phyloP scores from a whole-genome alignment of 2,888 invertebrate genomes.

The Phyllotreta cruciferae region DNA sequence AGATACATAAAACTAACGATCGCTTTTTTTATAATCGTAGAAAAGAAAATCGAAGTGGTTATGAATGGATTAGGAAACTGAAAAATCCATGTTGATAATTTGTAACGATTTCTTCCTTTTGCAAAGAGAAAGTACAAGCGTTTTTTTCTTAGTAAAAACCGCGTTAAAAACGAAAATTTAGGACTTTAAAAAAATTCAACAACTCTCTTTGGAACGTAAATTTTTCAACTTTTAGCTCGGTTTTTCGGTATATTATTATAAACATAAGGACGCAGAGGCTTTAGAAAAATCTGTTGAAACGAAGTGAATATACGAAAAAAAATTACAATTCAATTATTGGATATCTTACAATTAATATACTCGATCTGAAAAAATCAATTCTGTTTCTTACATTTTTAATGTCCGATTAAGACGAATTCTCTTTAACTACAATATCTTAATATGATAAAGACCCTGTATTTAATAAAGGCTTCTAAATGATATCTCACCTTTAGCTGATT shows the following conservation, averaged over 20 bases:
- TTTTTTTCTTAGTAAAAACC: too few species aligned
- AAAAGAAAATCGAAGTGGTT: too few species aligned
- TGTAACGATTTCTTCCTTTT: too few species aligned
- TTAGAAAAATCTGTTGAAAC: conserved; percentile 6
- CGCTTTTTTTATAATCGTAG: conserved; percentile 39
- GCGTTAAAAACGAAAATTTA: too few species aligned
- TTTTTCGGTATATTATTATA: too few species aligned
- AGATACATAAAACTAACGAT: conserved; percentile 53
- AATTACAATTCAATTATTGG: conserved; percentile 41
- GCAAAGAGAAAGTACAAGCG: too few species aligned
- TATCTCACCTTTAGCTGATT: conserved; percentile 57
- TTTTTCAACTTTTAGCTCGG: neutral
- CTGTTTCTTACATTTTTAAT: conserved; percentile 50
- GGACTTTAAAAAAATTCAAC: too few species aligned
- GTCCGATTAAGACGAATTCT: conserved; percentile 51
- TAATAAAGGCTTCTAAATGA: conserved; percentile 60
- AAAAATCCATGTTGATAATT: too few species aligned
- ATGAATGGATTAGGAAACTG: too few species aligned
- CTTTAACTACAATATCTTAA: conserved; percentile 57
- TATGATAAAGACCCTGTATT: conserved; percentile 61
- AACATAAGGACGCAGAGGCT: conserved; percentile 2
- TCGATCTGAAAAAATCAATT: conserved; percentile 55
- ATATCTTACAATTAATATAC: conserved; percentile 45
- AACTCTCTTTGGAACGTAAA: conserved; percentile 1
- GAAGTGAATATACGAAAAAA: conserved; percentile 38